These are phyloP conservation scores for Porites australiensis DNA, from an alignment of 64 coral and sea anemone genomes.

Conservation along the genomic window DNA sequence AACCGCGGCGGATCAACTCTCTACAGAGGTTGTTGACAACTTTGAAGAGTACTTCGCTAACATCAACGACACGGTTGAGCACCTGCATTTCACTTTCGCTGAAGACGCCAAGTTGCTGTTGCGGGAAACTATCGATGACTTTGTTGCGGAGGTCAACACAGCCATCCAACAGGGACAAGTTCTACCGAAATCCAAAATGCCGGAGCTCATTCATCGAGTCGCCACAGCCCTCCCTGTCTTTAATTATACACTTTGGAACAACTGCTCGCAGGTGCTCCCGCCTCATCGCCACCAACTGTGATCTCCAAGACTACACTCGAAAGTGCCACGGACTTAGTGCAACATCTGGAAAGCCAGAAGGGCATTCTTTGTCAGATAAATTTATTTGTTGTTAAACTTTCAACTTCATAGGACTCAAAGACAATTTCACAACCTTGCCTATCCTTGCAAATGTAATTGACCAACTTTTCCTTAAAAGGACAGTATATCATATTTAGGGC, in stretches of 20 bases:
- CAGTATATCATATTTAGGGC: too few relatives aligned
- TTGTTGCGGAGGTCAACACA: constrained; percentile 58
- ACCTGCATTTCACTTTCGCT: background rate
- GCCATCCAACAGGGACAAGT: constrained; percentile 48
- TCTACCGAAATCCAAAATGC: constrained; percentile 55
- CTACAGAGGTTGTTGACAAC: background rate
- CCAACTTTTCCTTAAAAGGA: too few relatives aligned
- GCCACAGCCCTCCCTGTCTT: constrained; percentile 49
- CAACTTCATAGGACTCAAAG: too few relatives aligned
- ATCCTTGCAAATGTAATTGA: too few relatives aligned
- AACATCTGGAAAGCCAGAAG: constrained; percentile 51
- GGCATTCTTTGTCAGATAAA: constrained; percentile 61
- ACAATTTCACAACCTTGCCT: too few relatives aligned
- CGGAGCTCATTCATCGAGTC: constrained; percentile 54
- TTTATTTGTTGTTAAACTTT: background rate
- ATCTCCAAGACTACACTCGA: constrained; percentile 40
- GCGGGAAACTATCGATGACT: constrained; percentile 27
- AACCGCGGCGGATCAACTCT: background rate
- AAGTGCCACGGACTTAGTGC: constrained; percentile 39
- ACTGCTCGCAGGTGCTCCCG: constrained; percentile 28
- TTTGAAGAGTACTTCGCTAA: background rate
- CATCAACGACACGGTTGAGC: background rate
- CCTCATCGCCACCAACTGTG: background rate
- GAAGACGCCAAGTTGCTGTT: background rate
- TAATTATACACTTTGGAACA: constrained; percentile 41